Base-by-base conservation (phyloP, 2,888 invertebrate genomes). In the Masnerella sp. region DNA sequence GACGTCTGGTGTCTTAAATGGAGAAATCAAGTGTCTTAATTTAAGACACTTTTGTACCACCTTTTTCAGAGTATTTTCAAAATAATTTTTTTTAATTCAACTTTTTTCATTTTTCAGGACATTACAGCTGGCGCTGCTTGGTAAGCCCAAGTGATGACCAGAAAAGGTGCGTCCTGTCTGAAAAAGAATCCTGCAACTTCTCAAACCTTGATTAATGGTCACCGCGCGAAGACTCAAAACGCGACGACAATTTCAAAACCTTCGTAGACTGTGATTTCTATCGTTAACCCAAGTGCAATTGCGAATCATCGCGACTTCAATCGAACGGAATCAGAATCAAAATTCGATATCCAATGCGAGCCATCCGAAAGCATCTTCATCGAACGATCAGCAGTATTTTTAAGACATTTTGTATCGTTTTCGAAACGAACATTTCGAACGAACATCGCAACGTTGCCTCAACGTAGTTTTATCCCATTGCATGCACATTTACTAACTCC, bases 41-140 rank as follows among this genome's bases (percentile, higher is more conserved):
- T n/a, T n/a, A n/a, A n/a, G n/a, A n/a, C n/a, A n/a, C n/a, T n/a
- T n/a, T n/a, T n/a, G n/a, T n/a, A n/a, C n/a, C n/a, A n/a, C n/a
- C n/a, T n/a, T n/a, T n/a, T n/a, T n/a, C n/a, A n/a, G n/a, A n/a
- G 5, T 38, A 11, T 38, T 15, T 7, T 11, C 11, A 3, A 34
- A 34, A 8, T 12, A 34, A 34, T 12, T 17, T n/a, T 61, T 5
- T 14, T 30, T 36, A 17, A 18, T 32, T 7, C 40, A 22, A 47
- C 38, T 22, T 49, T 34, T 18, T 56, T 0, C 42, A 68, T 14
- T 25, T 74, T 80, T 36, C 76, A 84, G 84, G 83, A 82, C 81
- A 80, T 81, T 78, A 80, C 76, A 75, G 81, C 85, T 85, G 85
- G 84, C 84, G 83, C 81, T 83, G 79, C 85, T 85, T 85, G 84